Evolutionary conservation across 2,888 invertebrate genomes (phyloP), one percentile per base, ranked within the genome.

Genomic region (Terebella lapidaria): DNA sequence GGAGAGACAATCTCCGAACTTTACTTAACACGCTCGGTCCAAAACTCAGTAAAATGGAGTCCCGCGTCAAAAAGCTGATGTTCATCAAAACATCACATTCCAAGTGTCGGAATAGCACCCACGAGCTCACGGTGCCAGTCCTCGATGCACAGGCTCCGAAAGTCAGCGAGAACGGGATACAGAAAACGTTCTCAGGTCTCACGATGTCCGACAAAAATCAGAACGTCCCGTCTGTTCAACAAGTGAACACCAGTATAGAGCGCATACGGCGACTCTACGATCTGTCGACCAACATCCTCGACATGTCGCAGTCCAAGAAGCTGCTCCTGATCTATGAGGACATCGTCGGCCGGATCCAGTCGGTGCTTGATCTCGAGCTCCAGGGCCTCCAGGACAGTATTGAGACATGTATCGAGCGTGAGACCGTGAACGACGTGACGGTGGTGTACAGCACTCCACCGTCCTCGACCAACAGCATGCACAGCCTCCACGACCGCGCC

Each of bases 231-330:
- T n/a, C n/a, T n/a, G n/a, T n/a, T n/a, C n/a, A n/a, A n/a, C n/a
- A n/a, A n/a, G 18, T 35, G 10, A 15, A 35, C 5, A 46, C 26
- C 25, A 27, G 56, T 2, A 42, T 62, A n/a, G 51, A 61, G 52
- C 26, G 27, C 1, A 22, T 63, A 10, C n/a, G 51, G 15, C 59
- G 58, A 27, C 47, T 68, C 18, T 65, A 59, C 47, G 58, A 56
- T 24, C 52, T 66, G 18, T 53, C 61, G 2, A 56, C 60, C n/a
- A 62, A 62, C 24, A 42, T 55, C 1, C 22, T 64, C n/a, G 66
- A 67, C 52, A 56, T 57, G 47, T 58, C 62, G 10, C 64, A 64
- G 25, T 58, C 62, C 1, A 64, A 61, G 56, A 65, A 56, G 29
- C 56, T 66, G n/a, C 61, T 65, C 46, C 47, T 25, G 1, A 49